A percentile compares a stretch with the other conserved stretches of the same genome.
Evolutionary conservation across 2,888 invertebrate species (phyloP).

Genomic region (Oeneis ivallda): DNA sequence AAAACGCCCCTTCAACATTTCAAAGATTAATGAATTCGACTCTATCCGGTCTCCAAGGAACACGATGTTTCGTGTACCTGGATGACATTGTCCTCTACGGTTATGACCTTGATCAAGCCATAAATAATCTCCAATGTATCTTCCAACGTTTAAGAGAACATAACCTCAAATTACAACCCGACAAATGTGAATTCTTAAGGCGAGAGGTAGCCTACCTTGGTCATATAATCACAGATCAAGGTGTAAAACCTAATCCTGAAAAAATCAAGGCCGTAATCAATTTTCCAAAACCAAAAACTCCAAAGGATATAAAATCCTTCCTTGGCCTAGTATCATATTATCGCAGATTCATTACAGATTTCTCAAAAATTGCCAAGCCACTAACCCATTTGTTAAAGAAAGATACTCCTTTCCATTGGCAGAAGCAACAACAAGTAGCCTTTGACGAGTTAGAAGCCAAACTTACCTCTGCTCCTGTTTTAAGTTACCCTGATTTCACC

Average conservation of each 20-base stretch:
- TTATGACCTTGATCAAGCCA: slow-evolving; percentile 46
- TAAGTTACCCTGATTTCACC: slow-evolving; percentile 52
- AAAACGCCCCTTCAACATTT: slow-evolving; percentile 17
- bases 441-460: slow-evolving; percentile 39
- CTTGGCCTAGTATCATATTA: slow-evolving; percentile 54
- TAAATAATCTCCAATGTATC: slow-evolving; percentile 44
- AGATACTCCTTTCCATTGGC: slow-evolving; percentile 40
- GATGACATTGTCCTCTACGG: slow-evolving; percentile 48
- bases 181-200: slow-evolving; percentile 52
- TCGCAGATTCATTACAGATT: slow-evolving; percentile 52
- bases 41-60: slow-evolving; percentile 42
- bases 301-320: slow-evolving; percentile 39
- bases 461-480: slow-evolving; percentile 42
- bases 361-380: slow-evolving; percentile 46
- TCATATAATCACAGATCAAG: slow-evolving; percentile 40
- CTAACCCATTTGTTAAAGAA: slow-evolving; percentile 41
- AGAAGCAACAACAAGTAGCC: slow-evolving; percentile 35
- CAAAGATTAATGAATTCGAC: slow-evolving; percentile 31
- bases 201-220: slow-evolving; percentile 55
- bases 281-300: slow-evolving; percentile 40
- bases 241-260: slow-evolving; percentile 45
- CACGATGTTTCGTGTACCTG: slow-evolving; percentile 44
- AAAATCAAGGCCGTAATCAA: slow-evolving; percentile 31
- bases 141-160: slow-evolving; percentile 44
- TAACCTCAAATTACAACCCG: slow-evolving; percentile 47